A percentile compares a stretch with the other conserved stretches of the same genome.
These are phyloP conservation scores for Artibeus jamaicensis DNA, from an alignment of 2,797 vertebrate species.

Conservation along the genomic window DNA sequence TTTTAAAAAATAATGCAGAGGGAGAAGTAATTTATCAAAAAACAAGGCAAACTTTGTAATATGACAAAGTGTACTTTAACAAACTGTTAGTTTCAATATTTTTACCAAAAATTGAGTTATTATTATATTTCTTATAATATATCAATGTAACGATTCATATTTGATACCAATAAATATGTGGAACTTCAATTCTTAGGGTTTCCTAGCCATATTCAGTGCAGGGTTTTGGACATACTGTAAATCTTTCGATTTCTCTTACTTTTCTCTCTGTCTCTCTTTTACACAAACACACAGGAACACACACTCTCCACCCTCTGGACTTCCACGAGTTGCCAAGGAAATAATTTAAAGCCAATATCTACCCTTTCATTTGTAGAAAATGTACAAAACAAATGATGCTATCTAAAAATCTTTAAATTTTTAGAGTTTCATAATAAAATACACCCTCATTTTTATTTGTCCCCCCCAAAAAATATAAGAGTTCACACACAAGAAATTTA, in stretches of 20 bases:
- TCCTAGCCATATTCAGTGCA: neutral
- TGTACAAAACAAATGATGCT: neutral
- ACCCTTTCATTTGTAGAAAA: neutral
- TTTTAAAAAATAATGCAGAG: neutral
- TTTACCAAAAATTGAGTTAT: neutral
- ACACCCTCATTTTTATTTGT: neutral
- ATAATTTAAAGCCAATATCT: neutral
- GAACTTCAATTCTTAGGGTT: neutral
- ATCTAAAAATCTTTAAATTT: neutral
- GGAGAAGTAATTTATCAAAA: neutral
- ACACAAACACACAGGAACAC: neutral
- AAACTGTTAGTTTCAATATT: neutral
- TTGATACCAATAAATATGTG: neutral
- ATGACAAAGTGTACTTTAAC: neutral
- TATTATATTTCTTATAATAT: neutral
- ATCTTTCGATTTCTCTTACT: neutral
- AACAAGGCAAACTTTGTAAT: neutral
- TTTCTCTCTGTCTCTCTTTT: neutral
- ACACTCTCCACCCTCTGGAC: neutral
- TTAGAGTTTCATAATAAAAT: neutral
- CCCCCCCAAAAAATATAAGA: fast-evolving
- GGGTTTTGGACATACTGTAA: neutral
- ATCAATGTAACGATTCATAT: neutral
- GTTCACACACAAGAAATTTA: neutral
- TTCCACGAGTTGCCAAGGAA: neutral